A percentile compares a stretch with the other conserved stretches of the same genome.
Evolutionary conservation across 2,888 invertebrate species (phyloP).

Genomic region (Acronicta alni): DNA sequence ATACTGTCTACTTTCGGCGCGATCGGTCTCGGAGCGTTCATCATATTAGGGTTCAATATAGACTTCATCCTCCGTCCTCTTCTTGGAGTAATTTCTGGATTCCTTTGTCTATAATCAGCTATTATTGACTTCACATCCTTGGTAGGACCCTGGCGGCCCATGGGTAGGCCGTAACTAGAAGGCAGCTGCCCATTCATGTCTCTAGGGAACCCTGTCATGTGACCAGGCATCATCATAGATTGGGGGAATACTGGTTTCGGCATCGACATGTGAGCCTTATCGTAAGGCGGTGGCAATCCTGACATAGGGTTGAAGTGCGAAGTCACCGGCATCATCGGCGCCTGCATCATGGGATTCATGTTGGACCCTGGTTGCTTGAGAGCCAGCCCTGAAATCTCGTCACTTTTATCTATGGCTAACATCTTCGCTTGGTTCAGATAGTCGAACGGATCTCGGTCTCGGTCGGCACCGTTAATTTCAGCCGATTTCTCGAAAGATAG

Average conservation of each 20-base stretch:
- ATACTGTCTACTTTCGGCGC: conserved; percentile 81
- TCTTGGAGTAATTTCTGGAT: conserved; percentile 92
- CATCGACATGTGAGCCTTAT: conserved; percentile 82
- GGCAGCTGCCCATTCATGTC: conserved; percentile 90
- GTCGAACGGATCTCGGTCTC: conserved; percentile 78
- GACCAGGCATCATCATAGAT: conserved; percentile 81
- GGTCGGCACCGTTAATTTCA: conserved; percentile 78
- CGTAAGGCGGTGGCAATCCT: conserved; percentile 83
- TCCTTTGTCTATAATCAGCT: conserved; percentile 93
- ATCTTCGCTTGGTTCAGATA: conserved; percentile 83
- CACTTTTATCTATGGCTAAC: conserved; percentile 84
- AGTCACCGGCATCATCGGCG: conserved; percentile 77
- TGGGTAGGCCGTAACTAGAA: conserved; percentile 83
- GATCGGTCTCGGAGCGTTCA: conserved; percentile 80
- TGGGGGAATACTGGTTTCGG: conserved; percentile 83
- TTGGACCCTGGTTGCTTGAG: conserved; percentile 78
- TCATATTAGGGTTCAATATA: conserved; percentile 83
- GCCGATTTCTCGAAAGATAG: conserved; percentile 83
- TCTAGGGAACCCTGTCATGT: conserved; percentile 79
- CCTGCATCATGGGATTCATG: conserved; percentile 76
- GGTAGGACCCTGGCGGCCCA: conserved; percentile 93
- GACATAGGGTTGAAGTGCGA: conserved; percentile 81
- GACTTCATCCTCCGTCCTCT: conserved; percentile 91
- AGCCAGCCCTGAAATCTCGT: conserved; percentile 83
- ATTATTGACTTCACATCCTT: conserved; percentile 95